These are phyloP conservation scores for Ornithoptera alexandrae DNA, from an alignment of 2,888 invertebrate species.

Conservation along the genomic window DNA sequence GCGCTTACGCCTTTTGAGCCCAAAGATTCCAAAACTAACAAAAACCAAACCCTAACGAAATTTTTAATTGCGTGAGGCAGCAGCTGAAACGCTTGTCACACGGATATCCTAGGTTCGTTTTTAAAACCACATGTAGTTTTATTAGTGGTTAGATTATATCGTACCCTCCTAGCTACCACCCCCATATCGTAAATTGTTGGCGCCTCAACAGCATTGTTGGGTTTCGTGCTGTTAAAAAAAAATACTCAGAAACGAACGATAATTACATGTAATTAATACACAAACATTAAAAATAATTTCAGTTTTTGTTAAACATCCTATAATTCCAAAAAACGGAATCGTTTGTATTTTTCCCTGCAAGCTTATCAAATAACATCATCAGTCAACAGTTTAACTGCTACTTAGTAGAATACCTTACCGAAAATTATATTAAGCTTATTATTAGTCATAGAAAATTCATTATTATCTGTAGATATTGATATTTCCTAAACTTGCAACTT, in stretches of 20 bases:
- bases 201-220: too few species aligned
- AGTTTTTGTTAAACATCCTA: conserved; percentile 12
- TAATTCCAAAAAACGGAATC: conserved; percentile 19
- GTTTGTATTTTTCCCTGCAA: conserved; percentile 20
- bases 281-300: neutral
- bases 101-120: too few species aligned
- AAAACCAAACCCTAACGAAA: too few species aligned
- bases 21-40: too few species aligned
- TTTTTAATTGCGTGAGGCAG: too few species aligned
- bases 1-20: too few species aligned
- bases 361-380: conserved; percentile 16
- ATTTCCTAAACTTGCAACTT: neutral
- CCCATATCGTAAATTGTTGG: too few species aligned
- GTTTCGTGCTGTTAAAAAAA: too few species aligned
- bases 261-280: neutral
- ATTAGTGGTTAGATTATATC: too few species aligned
- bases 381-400: conserved; percentile 26
- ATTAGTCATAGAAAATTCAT: neutral
- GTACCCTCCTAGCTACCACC: too few species aligned
- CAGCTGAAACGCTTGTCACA: too few species aligned
- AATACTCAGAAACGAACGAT: neutral
- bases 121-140: too few species aligned
- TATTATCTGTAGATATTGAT: neutral
- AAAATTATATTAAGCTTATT: neutral
- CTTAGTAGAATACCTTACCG: conserved; percentile 1